Conservation (phyloP, 2,888 invertebrate species). For the Troides helena region DNA sequence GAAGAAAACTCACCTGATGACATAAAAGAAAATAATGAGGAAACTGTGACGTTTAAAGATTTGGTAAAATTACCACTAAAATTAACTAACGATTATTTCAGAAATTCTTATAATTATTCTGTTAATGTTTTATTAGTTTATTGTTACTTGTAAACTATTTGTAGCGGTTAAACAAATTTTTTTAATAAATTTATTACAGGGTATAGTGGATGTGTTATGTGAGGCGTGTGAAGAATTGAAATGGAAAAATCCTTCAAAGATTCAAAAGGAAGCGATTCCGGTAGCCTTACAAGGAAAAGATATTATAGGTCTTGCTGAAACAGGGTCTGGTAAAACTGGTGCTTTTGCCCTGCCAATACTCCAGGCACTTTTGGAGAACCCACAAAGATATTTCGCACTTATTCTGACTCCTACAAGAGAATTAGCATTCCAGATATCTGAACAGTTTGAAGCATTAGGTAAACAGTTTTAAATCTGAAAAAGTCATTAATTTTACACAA, state of each 20-base stretch:
- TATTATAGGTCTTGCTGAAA: constrained; percentile 84
- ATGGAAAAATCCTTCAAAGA: constrained; percentile 97
- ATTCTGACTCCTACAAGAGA: constrained; percentile 98
- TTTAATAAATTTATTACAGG: constrained; percentile 77
- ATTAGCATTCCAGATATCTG: constrained; percentile 98
- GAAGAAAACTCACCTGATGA: constrained; percentile 33
- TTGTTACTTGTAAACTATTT: background rate
- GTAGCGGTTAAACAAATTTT: too few species aligned
- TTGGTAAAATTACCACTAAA: constrained; percentile 46
- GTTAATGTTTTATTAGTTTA: background rate
- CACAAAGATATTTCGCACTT: constrained; percentile 96
- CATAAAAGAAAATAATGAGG: constrained; percentile 36
- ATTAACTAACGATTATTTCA: too few species aligned
- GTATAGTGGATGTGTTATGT: constrained; percentile 93
- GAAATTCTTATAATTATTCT: too few species aligned
- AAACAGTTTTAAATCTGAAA: constrained; percentile 37
- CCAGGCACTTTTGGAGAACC: constrained; percentile 92
- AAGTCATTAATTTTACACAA: too few species aligned
- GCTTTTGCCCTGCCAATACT: constrained; percentile 98
- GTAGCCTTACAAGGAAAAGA: constrained; percentile 92
- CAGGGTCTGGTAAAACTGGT: constrained; percentile 97
- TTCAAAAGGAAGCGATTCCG: constrained; percentile 96
- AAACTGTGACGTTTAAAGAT: constrained; percentile 71
- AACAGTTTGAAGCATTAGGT: constrained; percentile 98
- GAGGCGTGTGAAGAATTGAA: constrained; percentile 95